phyloP scores from a whole-genome alignment of 2,888 invertebrate genomes.

The Odontothrips loti region DNA sequence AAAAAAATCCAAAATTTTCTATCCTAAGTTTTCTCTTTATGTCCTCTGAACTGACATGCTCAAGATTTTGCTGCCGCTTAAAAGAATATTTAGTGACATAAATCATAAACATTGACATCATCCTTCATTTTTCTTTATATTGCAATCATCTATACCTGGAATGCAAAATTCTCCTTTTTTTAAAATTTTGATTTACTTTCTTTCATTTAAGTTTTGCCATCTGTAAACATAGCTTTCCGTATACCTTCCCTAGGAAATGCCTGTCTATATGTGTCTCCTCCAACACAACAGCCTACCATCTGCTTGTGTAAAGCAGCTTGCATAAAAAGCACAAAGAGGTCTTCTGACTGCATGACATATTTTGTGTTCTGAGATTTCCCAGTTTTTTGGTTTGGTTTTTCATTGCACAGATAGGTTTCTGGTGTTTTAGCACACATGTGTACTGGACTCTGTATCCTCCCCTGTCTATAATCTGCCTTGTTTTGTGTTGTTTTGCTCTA shows the following conservation, averaged over 20 bases:
- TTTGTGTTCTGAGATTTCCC: not conserved
- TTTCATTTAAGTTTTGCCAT: not conserved
- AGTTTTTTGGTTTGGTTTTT: not conserved
- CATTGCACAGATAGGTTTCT: not conserved
- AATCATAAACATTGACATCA: not conserved
- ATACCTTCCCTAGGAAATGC: not conserved
- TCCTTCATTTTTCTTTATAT: not conserved
- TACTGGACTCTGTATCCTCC: not conserved
- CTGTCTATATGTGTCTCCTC: slow-evolving; percentile 1
- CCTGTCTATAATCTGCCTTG: not conserved
- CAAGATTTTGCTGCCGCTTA: not conserved
- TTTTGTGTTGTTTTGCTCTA: slow-evolving; percentile 15
- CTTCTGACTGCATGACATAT: not conserved
- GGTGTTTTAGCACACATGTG: slow-evolving; percentile 5
- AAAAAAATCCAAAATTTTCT: not conserved
- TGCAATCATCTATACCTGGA: not conserved
- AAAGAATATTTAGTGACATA: not conserved
- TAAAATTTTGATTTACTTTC: not conserved
- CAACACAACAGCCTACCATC: slow-evolving; percentile 19
- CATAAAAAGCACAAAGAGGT: not conserved
- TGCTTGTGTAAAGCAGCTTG: slow-evolving; percentile 7
- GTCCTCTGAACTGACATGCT: not conserved
- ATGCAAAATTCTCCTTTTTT: not conserved
- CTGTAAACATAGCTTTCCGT: not conserved
- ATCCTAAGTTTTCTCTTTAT: slow-evolving; percentile 7